Percentiles rank a stretch among this genome's conserved stretches.
phyloP scores from a whole-genome alignment of 1,140 invertebrate genomes.

The Drosophila oshimai region DNA sequence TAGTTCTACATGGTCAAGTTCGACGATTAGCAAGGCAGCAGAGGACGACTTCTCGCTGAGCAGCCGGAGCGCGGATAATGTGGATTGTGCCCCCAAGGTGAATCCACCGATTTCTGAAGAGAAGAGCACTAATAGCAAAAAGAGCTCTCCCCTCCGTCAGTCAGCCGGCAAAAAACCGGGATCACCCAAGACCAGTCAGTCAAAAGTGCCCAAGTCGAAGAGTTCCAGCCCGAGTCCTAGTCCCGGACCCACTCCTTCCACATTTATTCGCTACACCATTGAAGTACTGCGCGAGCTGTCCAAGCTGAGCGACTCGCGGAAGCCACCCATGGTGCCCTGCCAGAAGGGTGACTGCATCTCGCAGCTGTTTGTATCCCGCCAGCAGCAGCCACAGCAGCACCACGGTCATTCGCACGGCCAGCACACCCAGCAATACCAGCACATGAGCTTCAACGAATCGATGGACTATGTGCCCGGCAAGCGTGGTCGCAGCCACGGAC shows the following conservation, averaged over 20 bases:
- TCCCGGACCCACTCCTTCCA: background rate
- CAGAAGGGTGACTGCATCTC: constrained; percentile 74
- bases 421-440: constrained; percentile 67
- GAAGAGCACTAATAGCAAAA: constrained; percentile 23
- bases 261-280: constrained; percentile 55
- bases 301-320: constrained; percentile 53
- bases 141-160: constrained; percentile 30
- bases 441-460: constrained; percentile 68
- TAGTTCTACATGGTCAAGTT: constrained; percentile 67
- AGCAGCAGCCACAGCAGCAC: constrained; percentile 66
- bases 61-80: constrained; percentile 36
- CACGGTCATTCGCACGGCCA: constrained; percentile 47
- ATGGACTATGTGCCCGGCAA: constrained; percentile 71
- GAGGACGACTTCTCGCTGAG: constrained; percentile 11
- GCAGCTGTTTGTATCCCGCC: constrained; percentile 71
- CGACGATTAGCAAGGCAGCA: constrained; percentile 31
- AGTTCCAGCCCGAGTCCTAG: constrained; percentile 4
- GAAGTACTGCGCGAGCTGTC: constrained; percentile 64
- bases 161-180: background rate
- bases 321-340: constrained; percentile 70
- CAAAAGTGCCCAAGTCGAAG: background rate
- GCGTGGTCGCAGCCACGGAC: constrained; percentile 53
- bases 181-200: background rate
- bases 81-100: constrained; percentile 43
- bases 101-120: background rate